phyloP scores from a whole-genome alignment of 2,888 invertebrate species.

The Nemurella pictetii region DNA sequence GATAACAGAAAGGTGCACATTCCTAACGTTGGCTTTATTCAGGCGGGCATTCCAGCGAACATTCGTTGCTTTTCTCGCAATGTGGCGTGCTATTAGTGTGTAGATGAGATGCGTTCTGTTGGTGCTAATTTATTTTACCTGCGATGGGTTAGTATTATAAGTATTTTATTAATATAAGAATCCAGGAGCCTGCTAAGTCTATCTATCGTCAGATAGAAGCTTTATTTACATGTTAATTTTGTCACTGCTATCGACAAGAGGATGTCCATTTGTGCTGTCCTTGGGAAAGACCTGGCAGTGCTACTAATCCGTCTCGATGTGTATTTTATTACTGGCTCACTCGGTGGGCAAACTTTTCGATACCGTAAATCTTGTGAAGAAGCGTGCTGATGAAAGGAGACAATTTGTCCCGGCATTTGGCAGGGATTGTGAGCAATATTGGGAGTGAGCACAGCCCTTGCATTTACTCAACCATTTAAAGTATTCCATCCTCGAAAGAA shows the following conservation, averaged over 20 bases:
- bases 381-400: not conserved
- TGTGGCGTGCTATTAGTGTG: not conserved
- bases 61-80: not conserved
- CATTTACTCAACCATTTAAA: conserved; percentile 37
- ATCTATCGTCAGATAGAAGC: not conserved
- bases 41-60: not conserved
- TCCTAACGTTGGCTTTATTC: not conserved
- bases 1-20: not conserved
- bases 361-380: not conserved
- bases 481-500: conserved; percentile 40
- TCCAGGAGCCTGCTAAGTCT: not conserved
- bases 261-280: not conserved
- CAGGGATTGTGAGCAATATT: not conserved
- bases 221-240: not conserved
- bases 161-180: not conserved
- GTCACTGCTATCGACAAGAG: not conserved
- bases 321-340: not conserved
- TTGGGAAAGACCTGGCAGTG: not conserved
- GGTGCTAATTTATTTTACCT: not conserved
- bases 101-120: not conserved
- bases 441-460: conserved; percentile 1
- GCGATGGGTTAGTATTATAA: not conserved
- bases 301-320: not conserved
- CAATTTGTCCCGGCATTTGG: not conserved
- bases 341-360: not conserved